Evolutionary conservation across 2,797 vertebrate species (phyloP).

Genomic region (Kryptolebias ocellatus): DNA sequence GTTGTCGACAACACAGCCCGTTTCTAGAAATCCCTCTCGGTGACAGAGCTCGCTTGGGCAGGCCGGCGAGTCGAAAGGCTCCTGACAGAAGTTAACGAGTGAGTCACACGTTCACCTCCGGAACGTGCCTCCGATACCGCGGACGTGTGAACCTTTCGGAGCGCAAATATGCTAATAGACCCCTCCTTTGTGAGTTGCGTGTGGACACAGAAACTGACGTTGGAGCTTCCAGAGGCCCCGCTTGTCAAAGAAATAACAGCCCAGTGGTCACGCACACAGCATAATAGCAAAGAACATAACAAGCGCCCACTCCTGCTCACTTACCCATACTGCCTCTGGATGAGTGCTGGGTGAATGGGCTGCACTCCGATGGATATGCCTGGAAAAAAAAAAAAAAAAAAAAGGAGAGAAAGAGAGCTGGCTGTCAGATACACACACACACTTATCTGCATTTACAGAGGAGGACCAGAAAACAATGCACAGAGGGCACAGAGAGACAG

Average conservation of each 20-base stretch:
- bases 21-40: slow-evolving; percentile 27
- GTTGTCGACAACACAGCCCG: slow-evolving; percentile 59
- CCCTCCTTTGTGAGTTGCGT: slow-evolving; percentile 47
- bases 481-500: slow-evolving; percentile 69
- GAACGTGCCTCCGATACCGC: slow-evolving; percentile 66
- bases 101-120: slow-evolving; percentile 69
- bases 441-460: slow-evolving; percentile 78
- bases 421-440: slow-evolving; percentile 69
- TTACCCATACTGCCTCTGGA: slow-evolving; percentile 97
- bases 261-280: slow-evolving; percentile 42
- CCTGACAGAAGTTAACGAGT: slow-evolving; percentile 51
- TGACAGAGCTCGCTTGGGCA: slow-evolving; percentile 39
- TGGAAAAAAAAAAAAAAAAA: slow-evolving; percentile 68
- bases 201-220: slow-evolving; percentile 68
- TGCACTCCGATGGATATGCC: slow-evolving; percentile 94
- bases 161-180: slow-evolving; percentile 64
- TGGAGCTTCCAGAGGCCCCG: slow-evolving; percentile 66
- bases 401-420: slow-evolving; percentile 47
- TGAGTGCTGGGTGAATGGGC: slow-evolving; percentile 93
- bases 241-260: slow-evolving; percentile 65
- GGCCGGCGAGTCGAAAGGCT: slow-evolving; percentile 34
- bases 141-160: slow-evolving; percentile 59
- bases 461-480: slow-evolving; percentile 76
- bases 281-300: slow-evolving; percentile 51
- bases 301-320: slow-evolving; percentile 75